Evolutionary conservation across 2,113 vertebrate species (phyloP).

Genomic region (Crotalus viridis): DNA sequence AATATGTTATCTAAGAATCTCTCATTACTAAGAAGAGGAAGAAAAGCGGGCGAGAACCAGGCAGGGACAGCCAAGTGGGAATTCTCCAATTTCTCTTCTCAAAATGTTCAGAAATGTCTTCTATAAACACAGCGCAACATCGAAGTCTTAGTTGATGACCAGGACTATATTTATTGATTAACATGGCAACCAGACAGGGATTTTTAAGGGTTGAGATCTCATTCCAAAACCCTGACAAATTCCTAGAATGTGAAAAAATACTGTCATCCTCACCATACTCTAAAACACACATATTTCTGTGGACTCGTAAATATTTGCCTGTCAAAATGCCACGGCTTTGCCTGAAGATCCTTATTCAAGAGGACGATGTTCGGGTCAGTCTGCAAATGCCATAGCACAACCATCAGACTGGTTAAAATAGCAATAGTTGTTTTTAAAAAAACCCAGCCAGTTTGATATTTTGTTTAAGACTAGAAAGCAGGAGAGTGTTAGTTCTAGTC

Average conservation of each 20-base stretch:
- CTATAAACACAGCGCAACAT: background rate
- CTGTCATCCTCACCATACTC: background rate
- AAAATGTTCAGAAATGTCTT: background rate
- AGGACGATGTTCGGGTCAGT: background rate
- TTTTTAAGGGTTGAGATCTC: background rate
- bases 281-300: background rate
- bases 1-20: conserved; percentile 12
- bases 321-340: background rate
- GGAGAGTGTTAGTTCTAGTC: too few species aligned
- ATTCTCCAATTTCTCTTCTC: background rate
- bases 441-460: too few species aligned
- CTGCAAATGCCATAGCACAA: background rate
- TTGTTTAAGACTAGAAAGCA: too few species aligned
- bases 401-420: too few species aligned
- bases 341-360: background rate
- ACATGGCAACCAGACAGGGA: background rate
- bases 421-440: too few species aligned
- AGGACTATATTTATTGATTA: background rate
- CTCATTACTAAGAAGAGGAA: background rate
- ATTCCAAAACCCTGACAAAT: background rate
- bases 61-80: background rate
- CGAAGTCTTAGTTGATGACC: background rate
- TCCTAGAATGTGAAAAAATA: background rate
- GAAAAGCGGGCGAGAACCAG: background rate
- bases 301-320: background rate